phyloP scores from a whole-genome alignment of 2,113 vertebrate genomes.

The Catharus fuscescens region DNA sequence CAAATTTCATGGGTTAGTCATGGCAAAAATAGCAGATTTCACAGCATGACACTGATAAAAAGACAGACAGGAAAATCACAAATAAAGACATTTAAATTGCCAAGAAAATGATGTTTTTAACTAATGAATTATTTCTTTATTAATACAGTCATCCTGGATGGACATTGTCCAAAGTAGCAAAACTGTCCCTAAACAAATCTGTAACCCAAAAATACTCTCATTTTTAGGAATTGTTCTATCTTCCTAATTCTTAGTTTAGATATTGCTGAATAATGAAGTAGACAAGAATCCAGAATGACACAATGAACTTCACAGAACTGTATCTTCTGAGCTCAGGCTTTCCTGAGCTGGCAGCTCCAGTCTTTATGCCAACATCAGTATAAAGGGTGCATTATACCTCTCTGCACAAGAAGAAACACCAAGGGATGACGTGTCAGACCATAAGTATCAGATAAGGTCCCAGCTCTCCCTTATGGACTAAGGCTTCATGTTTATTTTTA shows the following conservation, averaged over 20 bases:
- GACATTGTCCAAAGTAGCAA: neutral
- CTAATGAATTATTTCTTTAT: neutral
- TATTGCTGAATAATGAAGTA: neutral
- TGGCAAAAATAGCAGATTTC: constrained; percentile 73
- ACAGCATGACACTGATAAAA: constrained; percentile 68
- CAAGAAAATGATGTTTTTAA: constrained; percentile 43
- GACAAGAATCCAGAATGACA: neutral
- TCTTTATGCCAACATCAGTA: neutral
- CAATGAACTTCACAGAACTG: neutral
- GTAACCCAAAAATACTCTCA: neutral
- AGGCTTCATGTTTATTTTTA: neutral
- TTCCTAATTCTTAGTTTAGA: neutral
- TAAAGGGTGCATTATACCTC: neutral
- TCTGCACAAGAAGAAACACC: neutral
- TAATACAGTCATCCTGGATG: neutral
- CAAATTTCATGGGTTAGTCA: constrained; percentile 74
- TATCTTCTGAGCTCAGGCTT: neutral
- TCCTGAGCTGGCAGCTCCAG: neutral
- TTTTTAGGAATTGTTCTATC: neutral
- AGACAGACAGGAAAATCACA: constrained; percentile 46
- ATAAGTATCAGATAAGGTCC: neutral
- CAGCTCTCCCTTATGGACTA: neutral
- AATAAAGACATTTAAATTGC: constrained; percentile 64
- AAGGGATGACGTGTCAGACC: neutral
- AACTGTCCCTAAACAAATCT: neutral